Base-by-base conservation (phyloP, 1,140 invertebrate species). In the Stegodyphus mimosarum region DNA sequence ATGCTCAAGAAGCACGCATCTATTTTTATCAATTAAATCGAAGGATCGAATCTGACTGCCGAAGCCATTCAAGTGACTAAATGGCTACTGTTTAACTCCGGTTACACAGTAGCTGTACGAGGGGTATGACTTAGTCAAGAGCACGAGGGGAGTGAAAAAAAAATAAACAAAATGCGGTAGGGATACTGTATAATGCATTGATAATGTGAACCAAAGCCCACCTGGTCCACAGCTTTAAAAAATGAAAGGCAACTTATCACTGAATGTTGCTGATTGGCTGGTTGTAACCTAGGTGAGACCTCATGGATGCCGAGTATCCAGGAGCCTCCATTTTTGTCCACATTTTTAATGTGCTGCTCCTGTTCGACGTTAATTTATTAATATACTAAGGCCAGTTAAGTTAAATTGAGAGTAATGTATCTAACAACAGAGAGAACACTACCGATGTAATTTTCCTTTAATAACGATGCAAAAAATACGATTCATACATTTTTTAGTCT, bases 41-140 rank as follows among this genome's bases (percentile, higher is more conserved):
- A 64, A 64, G 63, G 55, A 6, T 33, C 53, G 48, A 60, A 60
- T 60, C 60, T 60, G 51, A 75, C 51, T 77, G 60, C 74, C 50
- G n/a, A 18, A 15, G 17, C 33, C 48, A 70, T 79, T 79, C 64
- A 79, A 69, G 64, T 69, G 66, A n/a, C 66, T 69, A 79, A 69
- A 70, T 69, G 18, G 76, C 76, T 79, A 79, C 76, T 79, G 76
- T 79, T 79, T 15, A 70, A 79, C 76, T 79, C 76, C 66, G 64
- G 48, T 79, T 79, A 79, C 76, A 79, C 52, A 79, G 66, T 60
- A 60, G 55, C 2, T 15, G 55, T 60, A 60, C 9, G 15, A 15
- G 55, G 55, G 55, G 55, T 10, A 15, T 10, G 55, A 60, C 15
- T 60, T 60, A 33, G 33, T 60, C 15, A 60, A 60, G 76, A 18